Evolutionary conservation across 2,113 vertebrate species (phyloP).

Genomic region (Campylorhamphus procurvoides): DNA sequence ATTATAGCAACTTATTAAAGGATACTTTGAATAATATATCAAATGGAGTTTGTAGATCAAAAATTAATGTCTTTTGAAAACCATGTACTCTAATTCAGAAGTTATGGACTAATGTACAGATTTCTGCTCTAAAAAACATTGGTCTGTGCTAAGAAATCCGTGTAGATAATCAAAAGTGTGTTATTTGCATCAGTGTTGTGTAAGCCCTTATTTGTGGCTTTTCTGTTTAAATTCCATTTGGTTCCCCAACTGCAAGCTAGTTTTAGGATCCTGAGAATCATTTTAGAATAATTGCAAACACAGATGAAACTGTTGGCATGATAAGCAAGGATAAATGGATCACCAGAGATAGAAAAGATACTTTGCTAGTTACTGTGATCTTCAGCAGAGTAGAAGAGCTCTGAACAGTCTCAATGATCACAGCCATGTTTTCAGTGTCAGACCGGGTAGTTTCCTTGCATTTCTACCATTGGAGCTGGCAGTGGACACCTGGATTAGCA

Average conservation of each 20-base stretch:
- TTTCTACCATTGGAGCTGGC: neutral
- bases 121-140: neutral
- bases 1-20: neutral
- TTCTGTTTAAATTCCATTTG: neutral
- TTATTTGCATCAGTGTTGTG: neutral
- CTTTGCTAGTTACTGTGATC: neutral
- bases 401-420: neutral
- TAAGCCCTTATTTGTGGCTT: neutral
- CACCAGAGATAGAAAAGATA: neutral
- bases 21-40: neutral
- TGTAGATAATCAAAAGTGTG: neutral
- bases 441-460: neutral
- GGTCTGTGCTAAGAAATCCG: neutral
- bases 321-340: neutral
- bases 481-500: neutral
- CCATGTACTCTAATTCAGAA: neutral
- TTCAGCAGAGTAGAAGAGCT: neutral
- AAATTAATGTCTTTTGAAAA: neutral
- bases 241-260: neutral
- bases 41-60: neutral
- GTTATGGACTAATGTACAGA: neutral
- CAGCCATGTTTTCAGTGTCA: neutral
- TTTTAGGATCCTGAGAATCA: neutral
- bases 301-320: neutral
- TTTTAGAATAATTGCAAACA: neutral